Conservation (phyloP, 2,888 invertebrate genomes). For the Hoplodrina ambigua region DNA sequence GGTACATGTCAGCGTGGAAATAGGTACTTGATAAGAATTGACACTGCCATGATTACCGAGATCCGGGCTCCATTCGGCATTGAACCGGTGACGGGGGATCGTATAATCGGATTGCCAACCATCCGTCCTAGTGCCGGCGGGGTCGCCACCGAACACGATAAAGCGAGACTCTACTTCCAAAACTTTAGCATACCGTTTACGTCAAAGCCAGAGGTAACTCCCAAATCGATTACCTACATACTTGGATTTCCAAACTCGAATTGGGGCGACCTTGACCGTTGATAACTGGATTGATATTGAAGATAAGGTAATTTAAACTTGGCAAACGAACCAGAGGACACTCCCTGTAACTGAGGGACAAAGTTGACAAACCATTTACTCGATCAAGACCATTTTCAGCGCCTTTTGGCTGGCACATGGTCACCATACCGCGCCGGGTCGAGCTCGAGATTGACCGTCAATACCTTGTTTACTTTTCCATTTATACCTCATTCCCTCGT, state of each 20-base stretch:
- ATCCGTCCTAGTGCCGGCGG: constrained; percentile 53
- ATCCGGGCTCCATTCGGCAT: constrained; percentile 65
- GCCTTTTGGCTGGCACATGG: constrained; percentile 26
- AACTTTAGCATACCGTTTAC: constrained; percentile 41
- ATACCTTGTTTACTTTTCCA: constrained; percentile 72
- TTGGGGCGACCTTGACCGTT: constrained; percentile 18
- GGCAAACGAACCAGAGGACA: constrained; percentile 2
- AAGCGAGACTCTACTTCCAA: constrained; percentile 36
- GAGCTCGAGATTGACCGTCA: constrained; percentile 24
- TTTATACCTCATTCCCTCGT: constrained; percentile 74
- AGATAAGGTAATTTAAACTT: constrained; percentile 32
- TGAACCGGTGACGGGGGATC: constrained; percentile 68
- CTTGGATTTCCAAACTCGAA: constrained; percentile 27
- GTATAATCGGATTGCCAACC: constrained; percentile 73
- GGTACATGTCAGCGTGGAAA: constrained; percentile 36
- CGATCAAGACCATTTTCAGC: not conserved
- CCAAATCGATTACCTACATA: constrained; percentile 27
- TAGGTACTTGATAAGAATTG: constrained; percentile 64
- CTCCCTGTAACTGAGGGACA: not conserved
- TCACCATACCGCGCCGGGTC: constrained; percentile 23
- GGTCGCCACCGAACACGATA: constrained; percentile 50
- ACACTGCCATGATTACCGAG: constrained; percentile 70
- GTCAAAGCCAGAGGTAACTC: constrained; percentile 29
- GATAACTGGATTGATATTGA: constrained; percentile 36
- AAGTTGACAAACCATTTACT: not conserved